Evolutionary conservation across 2,113 vertebrate genomes (phyloP), one percentile per base, ranked within the genome.

Genomic region (Lipotes vexillifer): DNA sequence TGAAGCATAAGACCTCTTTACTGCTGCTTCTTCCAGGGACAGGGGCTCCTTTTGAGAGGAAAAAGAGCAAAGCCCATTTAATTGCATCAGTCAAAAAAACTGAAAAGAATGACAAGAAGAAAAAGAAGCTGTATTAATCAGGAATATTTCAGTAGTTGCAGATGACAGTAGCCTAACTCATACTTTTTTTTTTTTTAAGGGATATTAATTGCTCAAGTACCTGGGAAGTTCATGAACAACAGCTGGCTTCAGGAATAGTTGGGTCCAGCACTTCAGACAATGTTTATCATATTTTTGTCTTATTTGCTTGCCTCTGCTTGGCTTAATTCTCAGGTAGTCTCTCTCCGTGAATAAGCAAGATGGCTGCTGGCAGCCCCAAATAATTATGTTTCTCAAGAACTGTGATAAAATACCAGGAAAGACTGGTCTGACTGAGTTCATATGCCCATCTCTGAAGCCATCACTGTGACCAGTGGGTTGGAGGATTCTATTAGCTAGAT

Each of bases 321-420:
- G 59, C n/a, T 90, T 94, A 77, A 85, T 75, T 82, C n/a, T 86
- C n/a, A 81, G 46, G n/a, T 61, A 74, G 21, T 49, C 57, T 59
- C 29, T 59, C 6, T 66, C n/a, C 14, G 12, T 33, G 57, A 84
- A 14, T 8, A 84, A 21, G 29, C 21, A 86, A 93, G 41, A 93
- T 93, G 52, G 31, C 52, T 57, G 2, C 61, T 87, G 80, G 52
- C 18, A 77, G 31, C 17, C 59, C 36, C 61, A 71, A 77, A 36
- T 94, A 75, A 87, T 82, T 82, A 4, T 31, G 36, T 65, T 89
- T 61, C 41, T 36, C 29, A 85, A 25, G 33, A 87, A 69, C 27
- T 80, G n/a, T 69, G 29, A 31, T 74, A 68, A 97, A 87, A 83
- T 88, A 44, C 18, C 36, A 82, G n/a, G 66, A 86, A 96, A 93